These are phyloP conservation scores for Calosoma granatense DNA, from an alignment of 1,140 invertebrate species.

Conservation along the genomic window DNA sequence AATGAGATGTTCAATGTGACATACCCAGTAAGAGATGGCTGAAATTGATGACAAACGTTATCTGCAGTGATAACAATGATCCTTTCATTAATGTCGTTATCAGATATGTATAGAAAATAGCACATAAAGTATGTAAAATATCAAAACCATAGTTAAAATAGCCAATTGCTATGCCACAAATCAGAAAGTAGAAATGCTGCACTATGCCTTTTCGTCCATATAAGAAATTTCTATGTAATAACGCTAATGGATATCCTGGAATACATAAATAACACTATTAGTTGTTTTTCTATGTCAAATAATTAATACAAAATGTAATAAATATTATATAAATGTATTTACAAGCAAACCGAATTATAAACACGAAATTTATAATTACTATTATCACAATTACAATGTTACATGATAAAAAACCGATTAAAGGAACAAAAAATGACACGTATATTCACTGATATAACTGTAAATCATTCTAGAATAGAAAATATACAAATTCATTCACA, in stretches of 20 bases:
- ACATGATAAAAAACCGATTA: too few relatives aligned
- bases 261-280: slow-evolving; percentile 28
- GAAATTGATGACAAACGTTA: slow-evolving; percentile 76
- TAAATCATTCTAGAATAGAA: too few relatives aligned
- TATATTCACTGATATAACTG: too few relatives aligned
- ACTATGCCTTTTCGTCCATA: slow-evolving; percentile 40
- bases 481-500: too few relatives aligned
- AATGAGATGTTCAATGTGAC: too few relatives aligned
- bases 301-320: slow-evolving; percentile 8
- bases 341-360: slow-evolving; percentile 10
- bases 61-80: slow-evolving; percentile 45
- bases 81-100: slow-evolving; percentile 47
- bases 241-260: slow-evolving; percentile 68
- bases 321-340: slow-evolving; percentile 4
- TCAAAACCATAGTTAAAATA: slow-evolving; percentile 73
- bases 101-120: slow-evolving; percentile 58
- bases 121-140: slow-evolving; percentile 59
- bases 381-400: too few relatives aligned
- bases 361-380: too few relatives aligned
- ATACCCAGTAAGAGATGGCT: slow-evolving; percentile 54
- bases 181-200: slow-evolving; percentile 68
- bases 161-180: slow-evolving; percentile 57
- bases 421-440: too few relatives aligned
- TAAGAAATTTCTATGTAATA: slow-evolving; percentile 52
- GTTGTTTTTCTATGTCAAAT: neutral